These are phyloP conservation scores for Bellardia bayeri DNA, from an alignment of 2,888 invertebrate genomes.

Conservation along the genomic window DNA sequence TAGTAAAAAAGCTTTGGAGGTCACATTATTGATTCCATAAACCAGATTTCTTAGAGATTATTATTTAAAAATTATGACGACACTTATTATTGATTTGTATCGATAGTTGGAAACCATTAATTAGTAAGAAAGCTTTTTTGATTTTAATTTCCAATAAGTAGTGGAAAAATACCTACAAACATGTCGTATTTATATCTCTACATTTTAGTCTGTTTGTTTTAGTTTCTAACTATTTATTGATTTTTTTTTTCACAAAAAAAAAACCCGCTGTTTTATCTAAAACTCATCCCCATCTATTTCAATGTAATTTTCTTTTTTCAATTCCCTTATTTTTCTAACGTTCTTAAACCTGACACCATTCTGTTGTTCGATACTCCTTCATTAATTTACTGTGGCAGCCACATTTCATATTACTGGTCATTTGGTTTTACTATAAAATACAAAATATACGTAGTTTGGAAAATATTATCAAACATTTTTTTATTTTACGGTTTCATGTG, in stretches of 20 bases:
- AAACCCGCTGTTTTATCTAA: slow-evolving; percentile 5
- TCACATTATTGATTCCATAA: slow-evolving; percentile 3
- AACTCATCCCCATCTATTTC: slow-evolving; percentile 13
- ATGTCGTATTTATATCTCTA: too few relatives aligned
- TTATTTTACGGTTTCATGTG: neutral
- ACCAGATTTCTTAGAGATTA: neutral
- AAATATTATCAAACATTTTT: neutral
- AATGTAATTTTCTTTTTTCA: neutral
- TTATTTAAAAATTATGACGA: neutral
- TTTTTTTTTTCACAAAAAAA: neutral
- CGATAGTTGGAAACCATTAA: neutral
- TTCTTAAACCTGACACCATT: slow-evolving; percentile 14
- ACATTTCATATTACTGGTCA: slow-evolving; percentile 11
- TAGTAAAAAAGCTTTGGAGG: slow-evolving; percentile 12
- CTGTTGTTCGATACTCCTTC: neutral
- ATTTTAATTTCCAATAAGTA: neutral
- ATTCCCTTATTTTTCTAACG: neutral
- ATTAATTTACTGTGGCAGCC: slow-evolving; percentile 22
- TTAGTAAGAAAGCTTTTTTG: neutral
- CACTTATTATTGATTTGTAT: slow-evolving; percentile 16
- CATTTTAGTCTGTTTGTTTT: neutral
- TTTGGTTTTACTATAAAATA: neutral
- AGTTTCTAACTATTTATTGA: neutral
- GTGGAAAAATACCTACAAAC: too few relatives aligned
- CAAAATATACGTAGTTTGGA: neutral